A percentile compares a stretch with the other conserved stretches of the same genome.
phyloP scores from a whole-genome alignment of 2,113 vertebrate species.

The Phyllostomus hastatus region DNA sequence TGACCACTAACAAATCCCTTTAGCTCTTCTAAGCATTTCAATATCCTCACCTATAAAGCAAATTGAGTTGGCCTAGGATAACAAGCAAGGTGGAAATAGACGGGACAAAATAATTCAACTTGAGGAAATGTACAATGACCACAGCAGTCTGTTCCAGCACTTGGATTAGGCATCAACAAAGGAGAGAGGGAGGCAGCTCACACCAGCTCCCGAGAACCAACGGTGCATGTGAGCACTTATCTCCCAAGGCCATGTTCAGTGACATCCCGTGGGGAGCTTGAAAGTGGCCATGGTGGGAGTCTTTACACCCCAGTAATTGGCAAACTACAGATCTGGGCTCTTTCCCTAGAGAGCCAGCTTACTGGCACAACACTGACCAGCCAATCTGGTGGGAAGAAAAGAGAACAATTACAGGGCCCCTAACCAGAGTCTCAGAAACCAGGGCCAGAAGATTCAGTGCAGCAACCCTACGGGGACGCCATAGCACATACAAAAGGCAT shows the following conservation, averaged over 20 bases:
- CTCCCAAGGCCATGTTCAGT: background rate
- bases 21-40: conserved; percentile 45
- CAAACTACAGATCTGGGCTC: background rate
- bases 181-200: background rate
- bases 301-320: background rate
- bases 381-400: background rate
- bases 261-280: background rate
- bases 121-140: background rate
- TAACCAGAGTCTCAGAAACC: background rate
- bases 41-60: conserved; percentile 19
- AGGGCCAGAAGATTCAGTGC: background rate
- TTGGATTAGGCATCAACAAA: background rate
- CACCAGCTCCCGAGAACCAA: background rate
- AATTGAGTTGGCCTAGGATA: background rate
- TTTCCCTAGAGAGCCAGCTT: background rate
- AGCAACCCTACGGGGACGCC: background rate
- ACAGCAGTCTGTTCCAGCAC: background rate
- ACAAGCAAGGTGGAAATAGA: conserved; percentile 12
- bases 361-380: background rate
- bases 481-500: background rate
- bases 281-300: background rate
- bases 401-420: background rate
- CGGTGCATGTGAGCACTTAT: fast-evolving
- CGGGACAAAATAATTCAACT: background rate
- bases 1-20: conserved; percentile 40